Evolutionary conservation across 2,113 vertebrate species (phyloP).

Genomic region (Odocoileus hemionus): DNA sequence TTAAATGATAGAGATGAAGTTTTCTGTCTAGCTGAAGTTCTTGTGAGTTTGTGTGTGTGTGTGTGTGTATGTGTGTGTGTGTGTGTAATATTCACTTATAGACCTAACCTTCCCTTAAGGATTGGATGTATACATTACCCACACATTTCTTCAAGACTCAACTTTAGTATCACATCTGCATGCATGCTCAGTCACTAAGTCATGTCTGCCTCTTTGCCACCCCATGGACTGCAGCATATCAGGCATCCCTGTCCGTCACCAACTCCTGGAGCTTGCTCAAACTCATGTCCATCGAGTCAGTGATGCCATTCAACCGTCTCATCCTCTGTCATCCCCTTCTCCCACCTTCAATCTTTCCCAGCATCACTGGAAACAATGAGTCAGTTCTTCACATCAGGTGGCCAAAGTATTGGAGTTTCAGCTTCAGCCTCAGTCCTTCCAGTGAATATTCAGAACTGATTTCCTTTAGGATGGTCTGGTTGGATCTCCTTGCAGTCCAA

Average conservation of each 20-base stretch:
- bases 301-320: background rate
- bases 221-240: background rate
- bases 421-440: background rate
- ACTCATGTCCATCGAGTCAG: rapidly evolving
- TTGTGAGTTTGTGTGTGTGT: background rate
- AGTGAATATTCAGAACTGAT: background rate
- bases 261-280: background rate
- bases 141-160: background rate
- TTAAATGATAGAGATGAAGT: conserved; percentile 45
- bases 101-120: background rate
- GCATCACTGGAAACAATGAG: background rate
- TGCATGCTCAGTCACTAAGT: background rate
- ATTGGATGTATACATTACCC: background rate
- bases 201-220: background rate
- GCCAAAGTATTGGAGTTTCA: background rate
- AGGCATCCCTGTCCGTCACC: background rate
- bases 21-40: background rate
- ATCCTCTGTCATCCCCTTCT: background rate
- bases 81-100: background rate
- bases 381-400: background rate
- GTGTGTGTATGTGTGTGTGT: background rate
- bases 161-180: background rate
- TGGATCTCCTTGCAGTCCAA: background rate
- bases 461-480: background rate
- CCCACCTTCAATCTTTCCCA: background rate